Evolutionary conservation across 2,797 vertebrate species (phyloP), one percentile per base, ranked within the genome.

Genomic region (Australoheros facetus): DNA sequence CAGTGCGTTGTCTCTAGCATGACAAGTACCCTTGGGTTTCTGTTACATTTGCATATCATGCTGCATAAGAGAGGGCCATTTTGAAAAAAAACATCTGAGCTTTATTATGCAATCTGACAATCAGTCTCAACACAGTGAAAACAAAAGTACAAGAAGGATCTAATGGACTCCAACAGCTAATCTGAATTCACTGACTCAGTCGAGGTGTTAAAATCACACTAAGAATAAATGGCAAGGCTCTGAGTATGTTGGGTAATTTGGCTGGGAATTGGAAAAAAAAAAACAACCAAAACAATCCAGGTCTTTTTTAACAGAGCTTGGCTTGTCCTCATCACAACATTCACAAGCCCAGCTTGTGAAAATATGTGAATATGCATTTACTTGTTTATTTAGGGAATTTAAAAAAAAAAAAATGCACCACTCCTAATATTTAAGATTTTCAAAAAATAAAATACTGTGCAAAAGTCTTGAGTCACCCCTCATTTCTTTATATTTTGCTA

Each of bases 171-270:
- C 45, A 30, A 28, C 23, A n/a, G 26, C n/a, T 19, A 16, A 75
- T 64, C n/a, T 62, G 66, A 87, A 62, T 55, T 72, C 59, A 56
- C 48, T 45, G 72, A 57, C 48, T 51, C 30, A 79, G 7, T 64
- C 10, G 3, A 53, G 55, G 64, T 42, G 75, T 76, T 71, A 74
- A 75, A 85, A 83, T 75, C 53, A 66, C 74, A 77, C 78, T 59
- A 54, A 73, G 28, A 79, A 73, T 81, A 75, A 51, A 77, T 53
- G 48, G 48, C 53, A 45, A 58, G 10, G 57, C 45, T 69, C 11
- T 1, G 60, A 71, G 58, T 60, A 30, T 86, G 37, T 34, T 75
- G 21, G 30, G n/a, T 13, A 71, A 78, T 69, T 79, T 58, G 70
- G 51, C 58, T 14, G 62, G 19, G 32, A 34, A 59, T 11, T 48